These are phyloP conservation scores for Bellardia bayeri DNA, from an alignment of 2,888 invertebrate genomes.

Conservation along the genomic window DNA sequence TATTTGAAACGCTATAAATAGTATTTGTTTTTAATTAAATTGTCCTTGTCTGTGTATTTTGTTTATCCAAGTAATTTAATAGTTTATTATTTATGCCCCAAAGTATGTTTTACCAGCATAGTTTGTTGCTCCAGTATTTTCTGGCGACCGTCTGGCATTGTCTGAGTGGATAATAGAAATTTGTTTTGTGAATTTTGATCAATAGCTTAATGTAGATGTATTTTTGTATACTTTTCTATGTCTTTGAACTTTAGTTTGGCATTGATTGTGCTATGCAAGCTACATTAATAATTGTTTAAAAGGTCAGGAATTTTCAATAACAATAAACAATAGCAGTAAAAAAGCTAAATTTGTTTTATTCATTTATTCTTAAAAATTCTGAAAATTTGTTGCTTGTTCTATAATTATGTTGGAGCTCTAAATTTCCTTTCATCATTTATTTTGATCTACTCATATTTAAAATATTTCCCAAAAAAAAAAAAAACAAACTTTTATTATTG, in stretches of 20 bases:
- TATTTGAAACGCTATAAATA: neutral
- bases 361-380: no score
- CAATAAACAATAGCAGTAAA: no score
- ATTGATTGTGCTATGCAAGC: neutral
- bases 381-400: no score
- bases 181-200: slow-evolving; percentile 26
- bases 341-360: no score
- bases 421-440: no score
- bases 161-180: neutral
- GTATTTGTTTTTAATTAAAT: slow-evolving; percentile 9
- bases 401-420: no score
- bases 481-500: neutral
- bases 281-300: no score
- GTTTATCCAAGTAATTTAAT: slow-evolving; percentile 4
- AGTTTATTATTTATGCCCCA: neutral
- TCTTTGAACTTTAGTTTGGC: slow-evolving; percentile 5
- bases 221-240: neutral
- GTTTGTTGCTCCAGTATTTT: neutral
- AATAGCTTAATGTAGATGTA: neutral
- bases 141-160: slow-evolving; percentile 16
- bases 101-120: neutral
- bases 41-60: neutral
- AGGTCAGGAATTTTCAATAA: no score
- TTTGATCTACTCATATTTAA: neutral
- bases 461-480: neutral